These are phyloP conservation scores for Lanius collurio DNA, from an alignment of 2,113 vertebrate genomes.

Conservation along the genomic window DNA sequence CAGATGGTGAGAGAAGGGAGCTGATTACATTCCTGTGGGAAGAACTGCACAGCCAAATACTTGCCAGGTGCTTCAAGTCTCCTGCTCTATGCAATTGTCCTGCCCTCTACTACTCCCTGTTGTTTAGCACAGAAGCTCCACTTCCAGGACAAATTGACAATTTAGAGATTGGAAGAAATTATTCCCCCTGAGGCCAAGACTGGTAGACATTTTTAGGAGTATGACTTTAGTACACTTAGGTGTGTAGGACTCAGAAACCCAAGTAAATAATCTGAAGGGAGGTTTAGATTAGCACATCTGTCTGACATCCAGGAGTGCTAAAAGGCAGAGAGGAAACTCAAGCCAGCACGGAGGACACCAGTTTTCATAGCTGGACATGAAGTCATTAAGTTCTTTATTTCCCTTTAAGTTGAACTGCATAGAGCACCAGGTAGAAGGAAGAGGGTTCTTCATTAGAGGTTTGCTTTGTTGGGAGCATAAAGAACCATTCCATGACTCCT, in stretches of 20 bases:
- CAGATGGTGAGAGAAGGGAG: conserved; percentile 47
- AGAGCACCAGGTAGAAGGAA: neutral
- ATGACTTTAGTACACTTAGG: neutral
- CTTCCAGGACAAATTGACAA: conserved; percentile 34
- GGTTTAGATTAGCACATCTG: neutral
- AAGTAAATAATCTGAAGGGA: neutral
- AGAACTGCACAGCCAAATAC: neutral
- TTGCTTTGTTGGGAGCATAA: neutral
- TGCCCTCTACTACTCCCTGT: conserved; percentile 10
- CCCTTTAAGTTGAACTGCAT: neutral
- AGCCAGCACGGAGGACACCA: neutral
- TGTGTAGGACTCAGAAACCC: neutral
- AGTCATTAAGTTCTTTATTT: neutral
- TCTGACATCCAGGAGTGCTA: neutral
- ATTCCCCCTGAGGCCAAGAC: neutral
- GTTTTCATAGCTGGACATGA: neutral
- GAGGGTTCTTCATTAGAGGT: neutral
- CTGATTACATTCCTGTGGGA: conserved; percentile 42
- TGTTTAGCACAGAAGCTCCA: conserved; percentile 6
- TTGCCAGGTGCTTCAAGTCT: conserved; percentile 53
- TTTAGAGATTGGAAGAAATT: conserved; percentile 17
- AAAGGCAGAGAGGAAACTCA: neutral
- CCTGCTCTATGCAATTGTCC: neutral
- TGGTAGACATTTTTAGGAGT: neutral
- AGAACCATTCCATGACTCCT: neutral